A percentile compares a stretch with the other conserved stretches of the same genome.
Evolutionary conservation across 2,113 vertebrate genomes (phyloP).

Genomic region (Elephantulus edwardii): DNA sequence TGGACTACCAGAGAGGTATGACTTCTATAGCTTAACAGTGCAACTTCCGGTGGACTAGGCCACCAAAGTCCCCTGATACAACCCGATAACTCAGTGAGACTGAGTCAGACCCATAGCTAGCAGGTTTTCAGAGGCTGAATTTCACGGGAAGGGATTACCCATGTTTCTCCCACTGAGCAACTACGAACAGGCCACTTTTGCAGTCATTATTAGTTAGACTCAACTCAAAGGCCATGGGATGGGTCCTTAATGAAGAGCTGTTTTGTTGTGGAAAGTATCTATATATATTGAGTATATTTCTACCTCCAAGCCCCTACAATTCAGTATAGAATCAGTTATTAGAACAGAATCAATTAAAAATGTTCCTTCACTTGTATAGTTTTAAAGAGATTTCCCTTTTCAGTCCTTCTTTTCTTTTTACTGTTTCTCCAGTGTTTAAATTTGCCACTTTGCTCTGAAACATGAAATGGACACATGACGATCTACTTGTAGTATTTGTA

Average conservation of each 20-base stretch:
- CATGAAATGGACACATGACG: background rate
- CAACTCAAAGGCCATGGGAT: too few relatives aligned
- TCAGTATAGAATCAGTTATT: slow-evolving; percentile 30
- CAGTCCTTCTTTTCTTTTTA: background rate
- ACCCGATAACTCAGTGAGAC: too few relatives aligned
- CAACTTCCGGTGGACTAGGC: too few relatives aligned
- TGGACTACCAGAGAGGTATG: too few relatives aligned
- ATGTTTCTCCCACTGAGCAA: too few relatives aligned
- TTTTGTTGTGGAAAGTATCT: background rate
- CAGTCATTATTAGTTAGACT: too few relatives aligned
- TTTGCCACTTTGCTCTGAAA: background rate
- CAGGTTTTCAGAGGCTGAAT: too few relatives aligned
- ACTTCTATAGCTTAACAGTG: too few relatives aligned
- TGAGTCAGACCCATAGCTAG: too few relatives aligned
- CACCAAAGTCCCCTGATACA: too few relatives aligned
- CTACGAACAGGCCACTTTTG: too few relatives aligned
- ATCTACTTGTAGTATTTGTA: background rate
- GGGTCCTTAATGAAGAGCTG: background rate
- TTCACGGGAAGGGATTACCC: too few relatives aligned
- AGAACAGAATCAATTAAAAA: background rate
- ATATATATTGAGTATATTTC: background rate
- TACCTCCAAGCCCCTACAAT: fast-evolving
- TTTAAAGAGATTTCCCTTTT: background rate
- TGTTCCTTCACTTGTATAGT: background rate
- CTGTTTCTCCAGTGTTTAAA: background rate